These are phyloP conservation scores for Camptogramma bilineatum DNA, from an alignment of 2,888 invertebrate species.

Conservation along the genomic window DNA sequence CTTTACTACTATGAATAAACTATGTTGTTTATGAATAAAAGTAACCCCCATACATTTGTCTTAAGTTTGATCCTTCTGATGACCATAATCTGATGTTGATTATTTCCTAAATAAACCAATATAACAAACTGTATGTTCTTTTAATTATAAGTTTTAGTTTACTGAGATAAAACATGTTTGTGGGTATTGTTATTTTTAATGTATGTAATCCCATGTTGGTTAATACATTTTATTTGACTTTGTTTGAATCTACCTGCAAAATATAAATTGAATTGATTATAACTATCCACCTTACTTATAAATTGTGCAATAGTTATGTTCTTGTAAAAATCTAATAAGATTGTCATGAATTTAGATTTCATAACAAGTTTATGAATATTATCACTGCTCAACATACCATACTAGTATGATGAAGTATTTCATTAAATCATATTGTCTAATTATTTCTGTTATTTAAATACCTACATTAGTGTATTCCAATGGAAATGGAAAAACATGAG, in stretches of 20 bases:
- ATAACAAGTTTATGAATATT: conserved; percentile 4
- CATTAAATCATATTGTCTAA: not conserved
- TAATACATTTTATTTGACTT: too few species aligned
- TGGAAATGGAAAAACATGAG: too few species aligned
- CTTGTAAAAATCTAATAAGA: not conserved
- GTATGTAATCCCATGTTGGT: too few species aligned
- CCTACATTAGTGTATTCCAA: too few species aligned
- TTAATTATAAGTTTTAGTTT: too few species aligned
- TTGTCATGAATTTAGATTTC: not conserved
- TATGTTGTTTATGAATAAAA: conserved; percentile 8
- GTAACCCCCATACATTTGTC: conserved; percentile 29
- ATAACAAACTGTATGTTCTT: too few species aligned
- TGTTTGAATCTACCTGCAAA: too few species aligned
- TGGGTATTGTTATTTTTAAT: too few species aligned
- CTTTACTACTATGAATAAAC: conserved; percentile 4
- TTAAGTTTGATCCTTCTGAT: conserved; percentile 7
- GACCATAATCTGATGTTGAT: not conserved
- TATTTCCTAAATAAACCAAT: not conserved
- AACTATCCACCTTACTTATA: not conserved
- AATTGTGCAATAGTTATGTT: not conserved
- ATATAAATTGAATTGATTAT: not conserved
- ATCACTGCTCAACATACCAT: not conserved
- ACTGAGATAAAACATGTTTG: too few species aligned
- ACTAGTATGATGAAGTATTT: not conserved
- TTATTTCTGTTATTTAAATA: too few species aligned